Evolutionary conservation across 2,797 vertebrate species (phyloP).

Genomic region (Australoheros facetus): DNA sequence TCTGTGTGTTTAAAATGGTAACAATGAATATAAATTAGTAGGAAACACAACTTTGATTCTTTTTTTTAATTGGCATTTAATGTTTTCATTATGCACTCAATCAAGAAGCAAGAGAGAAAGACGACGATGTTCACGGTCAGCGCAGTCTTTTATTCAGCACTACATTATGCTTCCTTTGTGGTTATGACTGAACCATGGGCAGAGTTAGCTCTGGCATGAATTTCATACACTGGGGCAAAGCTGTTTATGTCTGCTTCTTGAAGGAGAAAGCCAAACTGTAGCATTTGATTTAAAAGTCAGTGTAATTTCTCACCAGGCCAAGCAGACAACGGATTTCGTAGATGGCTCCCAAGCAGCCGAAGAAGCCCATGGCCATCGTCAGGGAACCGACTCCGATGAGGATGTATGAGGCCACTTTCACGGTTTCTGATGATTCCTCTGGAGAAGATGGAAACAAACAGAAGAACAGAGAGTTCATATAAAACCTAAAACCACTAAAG

Average conservation of each 20-base stretch:
- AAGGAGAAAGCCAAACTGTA: neutral
- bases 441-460: constrained; percentile 9
- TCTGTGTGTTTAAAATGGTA: neutral
- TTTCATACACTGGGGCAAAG: neutral
- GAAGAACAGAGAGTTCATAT: constrained; percentile 15
- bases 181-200: neutral
- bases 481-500: neutral
- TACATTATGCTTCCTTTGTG: constrained; percentile 13
- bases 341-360: constrained; percentile 93
- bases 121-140: neutral
- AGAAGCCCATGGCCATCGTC: constrained; percentile 95
- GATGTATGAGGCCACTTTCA: constrained; percentile 87
- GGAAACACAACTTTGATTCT: neutral
- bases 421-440: constrained; percentile 87
- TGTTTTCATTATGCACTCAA: neutral
- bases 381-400: constrained; percentile 87
- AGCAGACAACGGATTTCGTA: constrained; percentile 93
- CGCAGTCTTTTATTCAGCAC: neutral
- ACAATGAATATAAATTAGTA: neutral
- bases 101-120: neutral
- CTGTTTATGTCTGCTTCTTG: neutral
- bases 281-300: constrained; percentile 3
- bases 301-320: constrained; percentile 86
- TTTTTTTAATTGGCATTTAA: neutral
- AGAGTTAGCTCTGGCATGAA: neutral